These are phyloP conservation scores for Cavia porcellus DNA, from an alignment of 2,113 vertebrate genomes.

Conservation along the genomic window DNA sequence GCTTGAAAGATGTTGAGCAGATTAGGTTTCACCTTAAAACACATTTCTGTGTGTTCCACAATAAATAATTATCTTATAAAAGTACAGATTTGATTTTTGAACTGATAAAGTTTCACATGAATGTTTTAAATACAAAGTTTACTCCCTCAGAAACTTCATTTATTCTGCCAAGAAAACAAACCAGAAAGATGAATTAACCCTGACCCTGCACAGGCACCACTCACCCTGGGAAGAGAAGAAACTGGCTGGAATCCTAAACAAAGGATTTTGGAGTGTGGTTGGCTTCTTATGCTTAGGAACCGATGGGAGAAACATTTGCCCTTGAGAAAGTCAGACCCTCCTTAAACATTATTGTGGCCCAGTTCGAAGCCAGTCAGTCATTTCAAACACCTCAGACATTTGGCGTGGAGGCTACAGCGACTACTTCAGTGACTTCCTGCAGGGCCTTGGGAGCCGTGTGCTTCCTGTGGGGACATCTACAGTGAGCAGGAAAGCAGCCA, in stretches of 20 bases:
- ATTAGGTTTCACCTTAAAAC: not conserved
- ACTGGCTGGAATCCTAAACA: not conserved
- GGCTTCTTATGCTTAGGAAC: not conserved
- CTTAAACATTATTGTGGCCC: not conserved
- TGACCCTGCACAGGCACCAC: not conserved
- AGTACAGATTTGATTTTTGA: not conserved
- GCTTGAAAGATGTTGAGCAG: not conserved
- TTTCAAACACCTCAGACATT: not conserved
- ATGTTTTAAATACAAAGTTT: not conserved
- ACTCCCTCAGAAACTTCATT: not conserved
- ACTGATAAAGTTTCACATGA: not conserved
- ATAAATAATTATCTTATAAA: not conserved
- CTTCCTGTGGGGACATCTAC: not conserved
- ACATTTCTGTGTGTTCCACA: not conserved
- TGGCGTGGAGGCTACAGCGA: too few relatives aligned
- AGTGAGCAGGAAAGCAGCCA: not conserved
- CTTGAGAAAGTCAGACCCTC: not conserved
- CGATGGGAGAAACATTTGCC: not conserved
- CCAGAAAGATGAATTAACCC: not conserved
- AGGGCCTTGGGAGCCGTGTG: not conserved
- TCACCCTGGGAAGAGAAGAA: not conserved
- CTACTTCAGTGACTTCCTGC: not conserved
- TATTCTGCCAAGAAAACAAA: not conserved
- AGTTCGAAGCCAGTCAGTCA: not conserved
- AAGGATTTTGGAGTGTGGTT: not conserved